Evolutionary conservation across 2,113 vertebrate genomes (phyloP).

Genomic region (Colinus virginianus): DNA sequence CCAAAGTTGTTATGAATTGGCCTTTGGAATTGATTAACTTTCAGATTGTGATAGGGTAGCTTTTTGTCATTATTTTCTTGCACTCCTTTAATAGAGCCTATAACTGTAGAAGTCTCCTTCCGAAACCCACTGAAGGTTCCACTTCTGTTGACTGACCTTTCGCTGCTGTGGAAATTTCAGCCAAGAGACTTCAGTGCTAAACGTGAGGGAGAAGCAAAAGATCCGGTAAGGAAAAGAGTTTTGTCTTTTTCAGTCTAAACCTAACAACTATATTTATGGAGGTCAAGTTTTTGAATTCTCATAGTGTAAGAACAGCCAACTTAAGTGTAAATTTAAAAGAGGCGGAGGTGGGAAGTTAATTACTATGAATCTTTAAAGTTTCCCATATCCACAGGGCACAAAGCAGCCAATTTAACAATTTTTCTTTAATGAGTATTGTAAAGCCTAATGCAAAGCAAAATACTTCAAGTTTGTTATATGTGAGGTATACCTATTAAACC

Average conservation of each 20-base stretch:
- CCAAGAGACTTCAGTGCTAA: conserved; percentile 77
- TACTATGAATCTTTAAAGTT: background rate
- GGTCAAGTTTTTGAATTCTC: background rate
- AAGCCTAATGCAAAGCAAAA: background rate
- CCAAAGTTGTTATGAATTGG: accelerated
- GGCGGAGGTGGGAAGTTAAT: background rate
- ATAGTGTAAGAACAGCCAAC: background rate
- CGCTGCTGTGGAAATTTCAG: conserved; percentile 93
- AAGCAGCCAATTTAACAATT: background rate
- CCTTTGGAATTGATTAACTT: background rate
- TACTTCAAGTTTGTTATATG: background rate
- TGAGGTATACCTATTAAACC: accelerated
- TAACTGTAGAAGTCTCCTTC: conserved; percentile 94
- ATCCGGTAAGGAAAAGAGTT: conserved; percentile 78
- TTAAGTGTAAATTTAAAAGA: background rate
- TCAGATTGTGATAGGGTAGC: background rate
- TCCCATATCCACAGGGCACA: background rate
- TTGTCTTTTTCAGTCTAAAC: background rate
- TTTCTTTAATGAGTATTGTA: background rate
- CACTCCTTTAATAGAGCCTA: conserved; percentile 83
- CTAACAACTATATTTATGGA: background rate
- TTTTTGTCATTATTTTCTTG: background rate
- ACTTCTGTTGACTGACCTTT: conserved; percentile 88
- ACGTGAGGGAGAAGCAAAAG: conserved; percentile 72
- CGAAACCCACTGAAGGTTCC: conserved; percentile 95